These are phyloP conservation scores for Orthosia gracilis DNA, from an alignment of 2,888 invertebrate genomes.

Conservation along the genomic window DNA sequence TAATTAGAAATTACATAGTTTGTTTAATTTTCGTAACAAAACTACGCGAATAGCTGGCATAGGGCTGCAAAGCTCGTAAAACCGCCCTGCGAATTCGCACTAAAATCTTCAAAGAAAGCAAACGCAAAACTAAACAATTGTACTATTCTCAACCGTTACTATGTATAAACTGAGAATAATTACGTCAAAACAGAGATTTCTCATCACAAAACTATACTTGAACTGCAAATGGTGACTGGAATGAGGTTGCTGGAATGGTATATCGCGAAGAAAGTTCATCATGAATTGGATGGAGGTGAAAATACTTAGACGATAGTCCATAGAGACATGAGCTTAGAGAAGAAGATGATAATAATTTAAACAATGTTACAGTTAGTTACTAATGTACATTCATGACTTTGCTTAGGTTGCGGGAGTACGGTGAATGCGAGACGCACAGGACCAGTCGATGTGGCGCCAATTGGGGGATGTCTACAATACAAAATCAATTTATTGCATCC, in stretches of 20 bases:
- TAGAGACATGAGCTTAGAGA: too few species aligned
- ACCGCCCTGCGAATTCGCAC: constrained; percentile 49
- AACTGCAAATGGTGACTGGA: background rate
- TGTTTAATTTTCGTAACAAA: constrained; percentile 29
- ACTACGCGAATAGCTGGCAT: constrained; percentile 33
- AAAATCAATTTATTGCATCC: too few species aligned
- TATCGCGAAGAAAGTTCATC: background rate
- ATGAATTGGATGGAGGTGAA: background rate
- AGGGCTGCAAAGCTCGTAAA: constrained; percentile 63
- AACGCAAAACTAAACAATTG: constrained; percentile 11
- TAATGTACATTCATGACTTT: too few species aligned
- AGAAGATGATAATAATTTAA: background rate
- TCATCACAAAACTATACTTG: background rate
- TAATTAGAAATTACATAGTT: constrained; percentile 13
- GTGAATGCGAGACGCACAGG: too few species aligned
- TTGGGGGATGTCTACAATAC: too few species aligned
- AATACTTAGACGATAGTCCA: background rate
- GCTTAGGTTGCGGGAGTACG: too few species aligned
- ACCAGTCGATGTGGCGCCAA: too few species aligned
- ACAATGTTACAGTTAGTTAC: background rate
- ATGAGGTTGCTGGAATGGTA: background rate
- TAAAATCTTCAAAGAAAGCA: constrained; percentile 63
- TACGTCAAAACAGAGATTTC: background rate
- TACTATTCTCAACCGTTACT: constrained; percentile 33
- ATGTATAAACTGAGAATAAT: background rate